A percentile compares a stretch with the other conserved stretches of the same genome.
Evolutionary conservation across 2,888 invertebrate species (phyloP).

Genomic region (Tuta absoluta): DNA sequence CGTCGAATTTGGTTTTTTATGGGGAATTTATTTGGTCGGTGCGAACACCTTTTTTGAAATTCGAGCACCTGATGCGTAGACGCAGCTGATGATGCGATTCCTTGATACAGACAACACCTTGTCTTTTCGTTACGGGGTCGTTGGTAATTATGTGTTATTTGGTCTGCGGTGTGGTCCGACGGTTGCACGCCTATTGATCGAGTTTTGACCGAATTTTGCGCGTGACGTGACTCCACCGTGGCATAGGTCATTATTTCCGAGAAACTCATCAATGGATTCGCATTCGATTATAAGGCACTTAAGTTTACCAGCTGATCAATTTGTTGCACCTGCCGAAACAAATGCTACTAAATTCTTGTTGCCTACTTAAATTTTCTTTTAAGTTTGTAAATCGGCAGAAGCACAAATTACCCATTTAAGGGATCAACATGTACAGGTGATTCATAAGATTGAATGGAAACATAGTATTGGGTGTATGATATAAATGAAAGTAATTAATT

Average conservation of each 20-base stretch:
- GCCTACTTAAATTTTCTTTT: slow-evolving; percentile 9
- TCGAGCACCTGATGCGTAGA: slow-evolving; percentile 63
- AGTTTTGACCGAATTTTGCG: slow-evolving; percentile 15
- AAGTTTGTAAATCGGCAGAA: not conserved
- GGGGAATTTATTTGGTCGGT: slow-evolving; percentile 50
- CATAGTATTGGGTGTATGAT: too few species aligned
- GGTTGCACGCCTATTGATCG: slow-evolving; percentile 14
- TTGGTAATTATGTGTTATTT: slow-evolving; percentile 56
- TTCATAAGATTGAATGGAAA: too few species aligned
- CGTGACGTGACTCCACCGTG: slow-evolving; percentile 15
- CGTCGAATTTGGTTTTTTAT: slow-evolving; percentile 54
- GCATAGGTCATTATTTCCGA: slow-evolving; percentile 17
- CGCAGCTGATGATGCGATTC: slow-evolving; percentile 60
- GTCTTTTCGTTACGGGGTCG: slow-evolving; percentile 70
- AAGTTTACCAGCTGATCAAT: slow-evolving; percentile 12
- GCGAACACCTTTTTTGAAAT: slow-evolving; percentile 68
- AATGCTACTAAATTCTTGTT: not conserved
- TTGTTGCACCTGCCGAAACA: slow-evolving; percentile 16
- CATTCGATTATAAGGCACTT: slow-evolving; percentile 4
- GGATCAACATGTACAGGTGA: too few species aligned
- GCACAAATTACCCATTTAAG: not conserved
- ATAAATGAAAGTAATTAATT: too few species aligned
- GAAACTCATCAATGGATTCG: not conserved
- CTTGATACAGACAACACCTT: slow-evolving; percentile 59
- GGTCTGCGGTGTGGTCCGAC: slow-evolving; percentile 8